Base-by-base conservation (phyloP, 64 coral and sea anemone species). In the Dendrophyllia cribrosa region DNA sequence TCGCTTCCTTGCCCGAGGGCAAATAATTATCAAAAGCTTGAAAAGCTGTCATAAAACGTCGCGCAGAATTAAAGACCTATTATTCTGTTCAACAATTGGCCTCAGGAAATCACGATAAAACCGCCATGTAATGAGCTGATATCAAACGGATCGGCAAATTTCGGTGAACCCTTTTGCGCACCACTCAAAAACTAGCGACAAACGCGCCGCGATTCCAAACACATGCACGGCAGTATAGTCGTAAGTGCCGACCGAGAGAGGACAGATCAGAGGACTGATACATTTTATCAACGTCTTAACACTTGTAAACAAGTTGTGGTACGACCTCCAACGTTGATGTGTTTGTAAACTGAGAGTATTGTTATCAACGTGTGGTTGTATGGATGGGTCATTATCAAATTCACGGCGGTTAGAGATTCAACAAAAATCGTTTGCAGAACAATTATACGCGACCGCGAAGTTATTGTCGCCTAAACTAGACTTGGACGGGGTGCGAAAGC, bases 301-400 rank as follows among this genome's bases (percentile, higher is more conserved):
- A 59, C 66, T 67, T 64, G 62, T 83, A 83, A 83, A 83, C 80
- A 83, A 64, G 25, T 65, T 24, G 43, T 9, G 59, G 17, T 14
- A n/a, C 80, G 80, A 83, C 80, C 80, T 66, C 80, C 80, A 83
- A 67, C 80, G 80, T 66, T 51, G 80, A 83, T 67, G 80, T 83
- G 80, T 83, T 83, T 83, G 61, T 51, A 83, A 67, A 83, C 19
- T 17, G 45, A 83, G 80, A 21, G 80, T 66, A 83, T 83, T 83
- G 80, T 83, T 62, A 66, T 66, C 80, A 64, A 51, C 60, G 58
- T 50, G 80, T 66, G 80, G 80, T 83, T 83, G 61, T 23, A 49
- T 83, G 50, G 80, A 67, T 83, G 62, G 62, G 34, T 83, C 80
- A 83, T 83, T 83, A 83, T 83, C 45, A n/a, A 83, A 83, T 83